Base-by-base conservation (phyloP, 2,888 invertebrate genomes). In the Leptinotarsa juncta region DNA sequence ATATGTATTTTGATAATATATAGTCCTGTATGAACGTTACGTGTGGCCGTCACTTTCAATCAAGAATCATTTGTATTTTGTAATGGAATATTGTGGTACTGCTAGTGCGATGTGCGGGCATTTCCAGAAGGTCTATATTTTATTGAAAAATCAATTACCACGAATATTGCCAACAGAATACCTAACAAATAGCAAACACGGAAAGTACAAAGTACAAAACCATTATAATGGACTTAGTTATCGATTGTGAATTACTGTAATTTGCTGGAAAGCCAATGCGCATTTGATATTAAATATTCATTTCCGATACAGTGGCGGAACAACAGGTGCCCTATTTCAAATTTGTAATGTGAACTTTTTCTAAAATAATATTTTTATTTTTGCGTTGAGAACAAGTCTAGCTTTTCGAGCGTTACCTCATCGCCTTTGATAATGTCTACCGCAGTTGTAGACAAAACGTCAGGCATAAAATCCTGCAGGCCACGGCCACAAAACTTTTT, bases 231-330 rank as follows among this genome's bases (percentile, higher is more conserved):
- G 75, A 70, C 75, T 73, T 76, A 70, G 67, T 70, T 84, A 85
- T 85, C 83, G 85, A 85, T 85, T 83, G 81, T 81, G 81, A 81
- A 85, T 85, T 83, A 84, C 82, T 78, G 84, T 85, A 84, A 85
- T 85, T 85, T 84, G 82, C 83, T 77, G 81, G 83, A 82, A 84
- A 83, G 83, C 84, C 84, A 85, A 82, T 83, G 85, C 84, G 85
- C 85, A 84, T 84, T 84, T 79, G 80, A 79, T 76, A 84, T 85
- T 83, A 85, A 85, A 81, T 85, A 85, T 85, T 84, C 81, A 85
- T 75, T 42, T 70, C 76, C 67, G 71, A 70, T 55, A 65, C 75
- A 76, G 73, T 66, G 72, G 75, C 65, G 73, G 62, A 70, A 55
- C 55, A 55, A 20, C 7, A 42, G 0, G 42, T 10, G 10, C 42